phyloP scores from a whole-genome alignment of 2,113 vertebrate species.

The Notarius quadriscutis region DNA sequence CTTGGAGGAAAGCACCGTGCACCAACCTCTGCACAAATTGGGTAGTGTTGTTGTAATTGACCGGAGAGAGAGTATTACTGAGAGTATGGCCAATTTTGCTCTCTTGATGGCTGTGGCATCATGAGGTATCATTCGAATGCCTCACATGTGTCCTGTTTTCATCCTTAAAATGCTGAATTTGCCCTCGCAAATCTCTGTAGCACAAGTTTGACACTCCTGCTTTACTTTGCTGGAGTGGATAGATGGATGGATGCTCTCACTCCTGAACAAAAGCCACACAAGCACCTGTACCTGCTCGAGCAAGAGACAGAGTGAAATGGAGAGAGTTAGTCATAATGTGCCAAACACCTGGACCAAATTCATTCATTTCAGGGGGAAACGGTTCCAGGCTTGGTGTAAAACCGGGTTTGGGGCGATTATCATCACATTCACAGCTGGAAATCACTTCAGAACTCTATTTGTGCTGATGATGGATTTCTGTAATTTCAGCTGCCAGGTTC shows the following conservation, averaged over 20 bases:
- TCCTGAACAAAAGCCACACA: not conserved
- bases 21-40: no score
- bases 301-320: not conserved
- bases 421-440: not conserved
- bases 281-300: not conserved
- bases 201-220: not conserved
- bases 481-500: not conserved
- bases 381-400: not conserved
- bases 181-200: not conserved
- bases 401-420: not conserved
- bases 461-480: not conserved
- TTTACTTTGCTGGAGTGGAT: no score
- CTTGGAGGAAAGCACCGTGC: no score
- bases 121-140: no score
- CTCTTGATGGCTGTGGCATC: no score
- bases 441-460: conserved; percentile 2
- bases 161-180: not conserved
- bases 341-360: not conserved
- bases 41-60: no score
- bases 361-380: not conserved
- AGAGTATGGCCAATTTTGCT: no score
- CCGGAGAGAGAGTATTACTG: no score
- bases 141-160: not conserved
- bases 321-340: not conserved
- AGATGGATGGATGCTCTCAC: not conserved